Conservation (phyloP, 2,113 vertebrate species). For the Pipa parva region DNA sequence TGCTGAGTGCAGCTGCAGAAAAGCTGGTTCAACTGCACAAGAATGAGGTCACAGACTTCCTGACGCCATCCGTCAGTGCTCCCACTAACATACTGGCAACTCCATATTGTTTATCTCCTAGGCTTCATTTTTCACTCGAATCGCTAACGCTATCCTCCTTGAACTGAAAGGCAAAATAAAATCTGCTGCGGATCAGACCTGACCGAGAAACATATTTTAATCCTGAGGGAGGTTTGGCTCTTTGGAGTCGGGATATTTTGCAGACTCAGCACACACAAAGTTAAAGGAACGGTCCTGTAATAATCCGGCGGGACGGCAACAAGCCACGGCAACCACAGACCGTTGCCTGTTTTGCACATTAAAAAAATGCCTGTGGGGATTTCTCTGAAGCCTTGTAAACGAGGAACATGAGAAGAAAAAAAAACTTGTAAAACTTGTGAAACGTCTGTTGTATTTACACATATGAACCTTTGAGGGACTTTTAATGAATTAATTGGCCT, state of each 20-base stretch:
- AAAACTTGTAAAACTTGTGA: too few relatives aligned
- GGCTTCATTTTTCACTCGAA: conserved; percentile 56
- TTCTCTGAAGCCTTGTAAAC: too few relatives aligned
- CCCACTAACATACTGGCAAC: conserved; percentile 69
- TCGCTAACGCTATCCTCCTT: conserved; percentile 55
- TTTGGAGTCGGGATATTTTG: conserved; percentile 3
- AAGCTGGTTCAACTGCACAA: conserved; percentile 67
- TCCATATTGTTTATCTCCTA: conserved; percentile 73
- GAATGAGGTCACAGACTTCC: conserved; percentile 72
- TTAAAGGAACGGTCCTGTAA: background rate
- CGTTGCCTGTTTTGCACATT: background rate
- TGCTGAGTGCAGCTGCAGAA: conserved; percentile 71
- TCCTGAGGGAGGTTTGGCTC: background rate
- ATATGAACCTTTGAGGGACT: too few relatives aligned
- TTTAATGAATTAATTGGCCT: too few relatives aligned
- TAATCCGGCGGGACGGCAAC: too few relatives aligned
- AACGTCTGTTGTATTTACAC: too few relatives aligned
- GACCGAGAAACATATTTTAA: conserved; percentile 28
- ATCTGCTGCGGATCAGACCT: conserved; percentile 31
- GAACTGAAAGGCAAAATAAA: conserved; percentile 40
- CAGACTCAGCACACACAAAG: conserved; percentile 5
- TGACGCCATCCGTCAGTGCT: conserved; percentile 78
- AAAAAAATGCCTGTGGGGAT: background rate
- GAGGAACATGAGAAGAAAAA: too few relatives aligned
- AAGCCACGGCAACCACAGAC: too few relatives aligned